phyloP scores from a whole-genome alignment of 1,140 invertebrate species.

The Drosophila repletoides region DNA sequence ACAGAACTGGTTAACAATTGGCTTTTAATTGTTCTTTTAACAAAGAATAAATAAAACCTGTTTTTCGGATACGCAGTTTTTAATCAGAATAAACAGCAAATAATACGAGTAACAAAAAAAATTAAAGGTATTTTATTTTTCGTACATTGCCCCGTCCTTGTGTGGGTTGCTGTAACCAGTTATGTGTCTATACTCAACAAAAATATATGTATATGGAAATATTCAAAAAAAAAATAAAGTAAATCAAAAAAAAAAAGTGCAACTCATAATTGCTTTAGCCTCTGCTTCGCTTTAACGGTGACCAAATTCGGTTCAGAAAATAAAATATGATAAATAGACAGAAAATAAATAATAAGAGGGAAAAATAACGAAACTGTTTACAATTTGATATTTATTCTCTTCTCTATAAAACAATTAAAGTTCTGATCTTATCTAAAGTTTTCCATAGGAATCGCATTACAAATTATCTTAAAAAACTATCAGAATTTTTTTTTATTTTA shows the following conservation, averaged over 20 bases:
- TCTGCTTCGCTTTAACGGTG: not conserved
- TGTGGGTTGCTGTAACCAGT: conserved; percentile 59
- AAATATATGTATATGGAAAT: not conserved
- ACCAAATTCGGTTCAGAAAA: too few relatives aligned
- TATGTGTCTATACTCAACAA: not conserved
- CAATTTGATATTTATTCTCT: conserved; percentile 7
- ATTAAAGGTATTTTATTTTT: conserved; percentile 11
- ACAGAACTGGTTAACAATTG: conserved; percentile 13
- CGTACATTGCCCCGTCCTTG: conserved; percentile 42
- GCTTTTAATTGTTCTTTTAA: conserved; percentile 2
- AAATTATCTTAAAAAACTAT: conserved; percentile 1
- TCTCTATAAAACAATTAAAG: not conserved
- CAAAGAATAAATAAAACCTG: conserved; percentile 22
- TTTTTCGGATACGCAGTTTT: conserved; percentile 15
- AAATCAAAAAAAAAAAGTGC: not conserved
- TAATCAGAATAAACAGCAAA: too few relatives aligned
- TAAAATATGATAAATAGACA: too few relatives aligned
- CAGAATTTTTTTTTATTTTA: too few relatives aligned
- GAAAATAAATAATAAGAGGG: too few relatives aligned
- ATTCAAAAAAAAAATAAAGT: conserved; percentile 2
- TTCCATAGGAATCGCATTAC: not conserved
- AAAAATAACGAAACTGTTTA: conserved; percentile 14
- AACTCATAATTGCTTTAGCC: conserved; percentile 11
- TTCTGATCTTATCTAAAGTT: conserved; percentile 12
- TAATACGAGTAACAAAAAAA: too few relatives aligned